Evolutionary conservation across 2,797 vertebrate species (phyloP).

Genomic region (Tenualosa thibaudeaui): DNA sequence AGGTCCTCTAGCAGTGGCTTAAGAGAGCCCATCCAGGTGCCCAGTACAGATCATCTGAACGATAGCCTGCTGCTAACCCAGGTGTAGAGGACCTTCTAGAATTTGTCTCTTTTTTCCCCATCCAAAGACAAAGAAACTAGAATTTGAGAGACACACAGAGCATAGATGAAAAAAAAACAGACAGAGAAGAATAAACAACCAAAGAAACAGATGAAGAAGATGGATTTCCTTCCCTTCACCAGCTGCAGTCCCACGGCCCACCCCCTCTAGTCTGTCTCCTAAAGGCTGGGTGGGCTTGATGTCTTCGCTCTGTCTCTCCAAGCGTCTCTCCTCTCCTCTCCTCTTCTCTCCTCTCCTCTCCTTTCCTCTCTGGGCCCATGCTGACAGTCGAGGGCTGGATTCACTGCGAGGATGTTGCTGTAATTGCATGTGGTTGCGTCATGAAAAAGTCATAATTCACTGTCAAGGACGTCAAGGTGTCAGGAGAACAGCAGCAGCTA

Average conservation of each 20-base stretch:
- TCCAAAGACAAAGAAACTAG: background rate
- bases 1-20: background rate
- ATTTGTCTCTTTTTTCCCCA: background rate
- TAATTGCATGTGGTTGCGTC: conserved; percentile 85
- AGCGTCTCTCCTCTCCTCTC: conserved; percentile 71
- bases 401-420: conserved; percentile 79
- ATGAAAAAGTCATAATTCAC: conserved; percentile 85
- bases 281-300: conserved; percentile 74
- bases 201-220: conserved; percentile 32
- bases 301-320: conserved; percentile 74
- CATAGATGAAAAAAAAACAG: background rate
- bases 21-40: background rate
- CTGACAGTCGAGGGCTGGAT: conserved; percentile 81
- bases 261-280: conserved; percentile 65
- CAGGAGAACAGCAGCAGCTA: conserved; percentile 78
- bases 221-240: conserved; percentile 40
- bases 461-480: conserved; percentile 83
- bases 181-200: conserved; percentile 30
- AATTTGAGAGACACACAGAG: background rate
- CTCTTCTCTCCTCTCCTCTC: conserved; percentile 72
- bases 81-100: background rate
- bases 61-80: conserved; percentile 4
- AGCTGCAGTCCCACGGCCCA: conserved; percentile 27
- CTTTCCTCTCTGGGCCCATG: conserved; percentile 69
- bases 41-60: background rate